These are phyloP conservation scores for Halictus quadricinctus DNA, from an alignment of 2,888 invertebrate species.

Conservation along the genomic window DNA sequence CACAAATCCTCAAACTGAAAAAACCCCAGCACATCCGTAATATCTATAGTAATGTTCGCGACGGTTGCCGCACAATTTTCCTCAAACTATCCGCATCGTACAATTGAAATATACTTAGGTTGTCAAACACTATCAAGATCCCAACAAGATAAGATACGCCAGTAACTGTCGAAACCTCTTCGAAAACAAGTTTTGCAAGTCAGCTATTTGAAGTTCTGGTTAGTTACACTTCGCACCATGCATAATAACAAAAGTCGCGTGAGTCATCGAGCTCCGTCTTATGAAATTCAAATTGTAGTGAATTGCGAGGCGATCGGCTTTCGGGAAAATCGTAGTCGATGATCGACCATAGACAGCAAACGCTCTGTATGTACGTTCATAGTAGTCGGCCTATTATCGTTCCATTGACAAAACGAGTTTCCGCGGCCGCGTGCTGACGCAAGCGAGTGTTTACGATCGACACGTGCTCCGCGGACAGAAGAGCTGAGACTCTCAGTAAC, in stretches of 20 bases:
- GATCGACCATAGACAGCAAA: background rate
- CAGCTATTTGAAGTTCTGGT: background rate
- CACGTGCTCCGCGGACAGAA: slow-evolving; percentile 57
- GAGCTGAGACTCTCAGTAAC: slow-evolving; percentile 40
- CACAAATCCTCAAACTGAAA: too few relatives aligned
- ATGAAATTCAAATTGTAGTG: background rate
- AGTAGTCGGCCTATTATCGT: background rate
- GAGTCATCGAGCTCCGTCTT: background rate
- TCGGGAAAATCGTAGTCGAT: background rate
- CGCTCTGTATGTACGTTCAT: background rate
- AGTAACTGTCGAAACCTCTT: background rate
- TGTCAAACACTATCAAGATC: background rate
- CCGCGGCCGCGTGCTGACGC: slow-evolving; percentile 47
- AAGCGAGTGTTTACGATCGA: slow-evolving; percentile 60
- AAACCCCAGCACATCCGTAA: too few relatives aligned
- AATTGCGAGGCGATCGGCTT: background rate
- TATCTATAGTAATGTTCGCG: too few relatives aligned
- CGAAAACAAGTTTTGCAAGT: background rate
- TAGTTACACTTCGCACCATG: background rate
- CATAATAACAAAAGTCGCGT: background rate
- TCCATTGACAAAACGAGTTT: slow-evolving; percentile 60
- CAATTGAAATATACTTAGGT: background rate
- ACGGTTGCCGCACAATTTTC: too few relatives aligned
- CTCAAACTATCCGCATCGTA: background rate
- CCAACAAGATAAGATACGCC: background rate